These are phyloP conservation scores for Tor tambroides DNA, from an alignment of 2,113 vertebrate genomes.

Conservation along the genomic window DNA sequence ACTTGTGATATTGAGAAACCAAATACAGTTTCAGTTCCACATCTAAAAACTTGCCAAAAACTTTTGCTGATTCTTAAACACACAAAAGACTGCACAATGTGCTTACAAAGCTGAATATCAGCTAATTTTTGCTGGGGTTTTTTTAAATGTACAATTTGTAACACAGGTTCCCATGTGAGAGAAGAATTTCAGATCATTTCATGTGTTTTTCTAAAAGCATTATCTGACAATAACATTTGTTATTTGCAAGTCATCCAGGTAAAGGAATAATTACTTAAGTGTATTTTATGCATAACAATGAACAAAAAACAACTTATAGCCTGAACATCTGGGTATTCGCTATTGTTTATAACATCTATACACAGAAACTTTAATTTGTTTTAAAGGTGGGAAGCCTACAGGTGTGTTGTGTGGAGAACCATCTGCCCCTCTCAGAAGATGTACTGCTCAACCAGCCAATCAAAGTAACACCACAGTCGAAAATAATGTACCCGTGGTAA, in stretches of 20 bases:
- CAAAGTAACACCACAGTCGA: constrained; percentile 51
- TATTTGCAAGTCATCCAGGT: no score
- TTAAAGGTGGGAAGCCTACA: constrained; percentile 77
- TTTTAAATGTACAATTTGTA: no score
- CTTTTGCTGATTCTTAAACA: background rate
- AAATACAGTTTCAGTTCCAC: background rate
- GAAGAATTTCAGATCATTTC: no score
- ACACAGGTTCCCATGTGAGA: no score
- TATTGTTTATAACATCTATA: background rate
- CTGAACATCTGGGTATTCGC: background rate
- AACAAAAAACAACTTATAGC: background rate
- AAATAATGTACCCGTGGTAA: constrained; percentile 64
- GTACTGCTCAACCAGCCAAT: constrained; percentile 60
- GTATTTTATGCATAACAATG: background rate
- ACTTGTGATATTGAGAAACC: background rate
- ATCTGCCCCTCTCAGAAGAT: constrained; percentile 78
- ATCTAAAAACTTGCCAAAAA: background rate
- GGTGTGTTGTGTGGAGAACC: constrained; percentile 78
- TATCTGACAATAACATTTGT: no score
- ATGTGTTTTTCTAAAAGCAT: no score
- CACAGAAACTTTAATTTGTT: background rate
- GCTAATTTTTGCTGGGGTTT: no score
- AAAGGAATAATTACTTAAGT: background rate
- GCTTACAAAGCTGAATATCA: no score
- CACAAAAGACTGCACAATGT: no score